Evolutionary conservation across 2,113 vertebrate species (phyloP).

Genomic region (Corythaixoides concolor): DNA sequence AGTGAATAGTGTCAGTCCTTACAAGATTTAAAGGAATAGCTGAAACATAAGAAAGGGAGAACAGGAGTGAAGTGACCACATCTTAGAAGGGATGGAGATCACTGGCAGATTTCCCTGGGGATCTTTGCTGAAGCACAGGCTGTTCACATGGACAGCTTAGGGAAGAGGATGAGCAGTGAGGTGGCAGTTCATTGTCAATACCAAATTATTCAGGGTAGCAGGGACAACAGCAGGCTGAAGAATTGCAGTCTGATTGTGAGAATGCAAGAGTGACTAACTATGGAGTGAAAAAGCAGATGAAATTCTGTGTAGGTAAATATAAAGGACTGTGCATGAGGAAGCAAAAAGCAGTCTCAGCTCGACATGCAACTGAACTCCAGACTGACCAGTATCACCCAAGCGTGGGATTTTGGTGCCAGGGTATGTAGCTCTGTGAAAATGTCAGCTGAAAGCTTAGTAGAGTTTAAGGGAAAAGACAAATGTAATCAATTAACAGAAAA

Average conservation of each 20-base stretch:
- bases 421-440: neutral
- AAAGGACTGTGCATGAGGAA: neutral
- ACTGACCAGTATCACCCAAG: neutral
- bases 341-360: neutral
- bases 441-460: neutral
- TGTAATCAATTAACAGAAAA: neutral
- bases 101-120: neutral
- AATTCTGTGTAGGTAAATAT: neutral
- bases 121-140: neutral
- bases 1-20: neutral
- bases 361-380: neutral
- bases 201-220: neutral
- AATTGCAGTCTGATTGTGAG: neutral
- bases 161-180: slow-evolving; percentile 1
- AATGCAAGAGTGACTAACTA: neutral
- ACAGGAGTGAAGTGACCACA: neutral
- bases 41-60: neutral
- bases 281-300: neutral
- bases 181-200: slow-evolving; percentile 8
- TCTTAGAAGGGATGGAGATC: neutral
- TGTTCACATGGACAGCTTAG: neutral
- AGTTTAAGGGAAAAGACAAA: neutral
- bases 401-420: neutral
- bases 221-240: neutral
- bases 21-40: neutral